These are phyloP conservation scores for Pristionchus japonicus DNA, from an alignment of 2,888 invertebrate genomes.

Conservation along the genomic window DNA sequence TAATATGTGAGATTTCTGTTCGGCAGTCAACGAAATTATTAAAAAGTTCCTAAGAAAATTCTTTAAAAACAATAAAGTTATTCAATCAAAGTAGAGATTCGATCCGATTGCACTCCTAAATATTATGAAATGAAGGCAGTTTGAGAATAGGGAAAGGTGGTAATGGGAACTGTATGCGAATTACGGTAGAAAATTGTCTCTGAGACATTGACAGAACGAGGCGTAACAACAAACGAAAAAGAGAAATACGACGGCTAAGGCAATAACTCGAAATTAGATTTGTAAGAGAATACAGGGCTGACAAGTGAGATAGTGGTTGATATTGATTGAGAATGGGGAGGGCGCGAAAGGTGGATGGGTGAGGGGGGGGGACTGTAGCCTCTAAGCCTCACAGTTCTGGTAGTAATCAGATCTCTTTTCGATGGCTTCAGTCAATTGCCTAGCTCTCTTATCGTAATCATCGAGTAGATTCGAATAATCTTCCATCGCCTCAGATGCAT, in stretches of 20 bases:
- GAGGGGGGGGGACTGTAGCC: not conserved
- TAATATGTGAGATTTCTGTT: not conserved
- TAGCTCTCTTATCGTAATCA: slow-evolving; percentile 46
- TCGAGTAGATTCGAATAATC: slow-evolving; percentile 63
- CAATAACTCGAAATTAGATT: not conserved
- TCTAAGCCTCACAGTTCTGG: slow-evolving; percentile 62
- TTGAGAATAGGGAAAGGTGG: not conserved
- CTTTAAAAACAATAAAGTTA: not conserved
- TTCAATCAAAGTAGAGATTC: slow-evolving; percentile 21
- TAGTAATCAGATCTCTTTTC: slow-evolving; percentile 67
- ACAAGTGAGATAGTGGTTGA: not conserved
- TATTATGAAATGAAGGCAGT: slow-evolving; percentile 11
- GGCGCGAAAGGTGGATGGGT: not conserved
- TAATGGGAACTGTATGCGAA: not conserved
- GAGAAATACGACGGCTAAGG: slow-evolving; percentile 3
- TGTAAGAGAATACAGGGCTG: not conserved
- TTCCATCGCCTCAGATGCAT: slow-evolving; percentile 66
- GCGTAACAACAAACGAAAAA: not conserved
- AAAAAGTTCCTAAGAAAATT: not conserved
- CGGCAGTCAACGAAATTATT: not conserved
- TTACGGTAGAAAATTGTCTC: not conserved
- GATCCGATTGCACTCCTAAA: not conserved
- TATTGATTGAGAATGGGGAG: not conserved
- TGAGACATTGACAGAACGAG: not conserved
- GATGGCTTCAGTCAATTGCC: slow-evolving; percentile 61